Evolutionary conservation across 1,140 invertebrate species (phyloP).

Genomic region (Platorchestia sp.): DNA sequence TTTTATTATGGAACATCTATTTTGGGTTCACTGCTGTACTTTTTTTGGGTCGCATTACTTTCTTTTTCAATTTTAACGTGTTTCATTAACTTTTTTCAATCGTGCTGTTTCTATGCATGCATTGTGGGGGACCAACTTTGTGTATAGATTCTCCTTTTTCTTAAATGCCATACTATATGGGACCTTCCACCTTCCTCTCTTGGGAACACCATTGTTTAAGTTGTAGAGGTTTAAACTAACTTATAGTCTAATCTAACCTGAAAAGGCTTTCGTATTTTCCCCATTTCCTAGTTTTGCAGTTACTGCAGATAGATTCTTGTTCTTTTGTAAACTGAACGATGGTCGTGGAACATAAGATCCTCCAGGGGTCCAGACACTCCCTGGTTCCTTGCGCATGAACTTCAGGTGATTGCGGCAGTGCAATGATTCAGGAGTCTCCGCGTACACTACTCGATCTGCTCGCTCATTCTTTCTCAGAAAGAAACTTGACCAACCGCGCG

Average conservation of each 20-base stretch:
- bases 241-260: background rate
- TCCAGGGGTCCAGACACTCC: background rate
- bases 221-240: no score
- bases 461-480: background rate
- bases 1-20: no score
- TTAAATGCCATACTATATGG: no score
- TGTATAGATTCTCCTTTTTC: no score
- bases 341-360: background rate
- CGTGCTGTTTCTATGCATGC: no score
- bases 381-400: background rate
- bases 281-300: background rate
- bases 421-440: background rate
- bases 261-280: background rate
- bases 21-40: no score
- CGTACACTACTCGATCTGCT: background rate
- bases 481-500: background rate
- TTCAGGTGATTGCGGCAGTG: background rate
- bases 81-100: no score
- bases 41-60: no score
- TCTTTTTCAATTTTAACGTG: no score
- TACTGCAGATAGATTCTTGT: background rate
- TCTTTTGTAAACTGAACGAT: background rate
- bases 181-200: no score
- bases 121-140: no score
- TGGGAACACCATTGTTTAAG: no score